Evolutionary conservation across 1,140 invertebrate genomes (phyloP), one percentile per base, ranked within the genome.

Genomic region (Drosophila elegans): DNA sequence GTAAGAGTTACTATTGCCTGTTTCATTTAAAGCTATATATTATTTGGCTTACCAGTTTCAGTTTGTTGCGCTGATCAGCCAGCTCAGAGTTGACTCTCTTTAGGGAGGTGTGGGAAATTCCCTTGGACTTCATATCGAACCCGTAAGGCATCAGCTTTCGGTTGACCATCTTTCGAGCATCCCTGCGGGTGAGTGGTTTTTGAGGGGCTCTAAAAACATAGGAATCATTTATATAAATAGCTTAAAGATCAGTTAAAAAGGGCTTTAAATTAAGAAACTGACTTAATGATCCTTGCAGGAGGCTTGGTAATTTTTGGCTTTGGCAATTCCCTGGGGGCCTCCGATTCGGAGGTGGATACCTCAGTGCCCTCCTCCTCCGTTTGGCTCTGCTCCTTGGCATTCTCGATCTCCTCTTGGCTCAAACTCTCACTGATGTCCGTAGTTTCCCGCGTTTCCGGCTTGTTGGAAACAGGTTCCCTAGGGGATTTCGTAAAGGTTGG

Each of bases 401-500:
- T 21, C 9, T n/a, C 63, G 4, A n/a, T 34, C 6, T 86, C 78
- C 38, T 79, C 75, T 0, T 79, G 72, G 41, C 74, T 85, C 0
- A 90, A 81, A 25, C 80, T 90, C 25, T 90, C 85, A 46, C 80
- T 90, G 0, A 85, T 67, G 29, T 90, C 85, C 3, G 85, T 90
- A 11, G 78, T 32, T 38, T 89, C 84, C 10, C 9, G 52, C 7
- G 41, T 12, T 32, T 82, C 80, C 7, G 32, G 11, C 7, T 45
- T 62, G 13, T 12, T 81, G 4, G 21, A 7, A 12, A 25, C 7
- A 0, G 39, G 10, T 12, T 56, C 49, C 2, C 16, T 45, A n/a
- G 29, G 3, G 0, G 66, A 55, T 42, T 80, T 85, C 1, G 67
- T 80, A 34, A 55, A 89, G 2, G 74, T 78, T 4, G 56, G 69